Base-by-base conservation (phyloP, 64 coral and sea anemone genomes). In the Anthopleura sola region DNA sequence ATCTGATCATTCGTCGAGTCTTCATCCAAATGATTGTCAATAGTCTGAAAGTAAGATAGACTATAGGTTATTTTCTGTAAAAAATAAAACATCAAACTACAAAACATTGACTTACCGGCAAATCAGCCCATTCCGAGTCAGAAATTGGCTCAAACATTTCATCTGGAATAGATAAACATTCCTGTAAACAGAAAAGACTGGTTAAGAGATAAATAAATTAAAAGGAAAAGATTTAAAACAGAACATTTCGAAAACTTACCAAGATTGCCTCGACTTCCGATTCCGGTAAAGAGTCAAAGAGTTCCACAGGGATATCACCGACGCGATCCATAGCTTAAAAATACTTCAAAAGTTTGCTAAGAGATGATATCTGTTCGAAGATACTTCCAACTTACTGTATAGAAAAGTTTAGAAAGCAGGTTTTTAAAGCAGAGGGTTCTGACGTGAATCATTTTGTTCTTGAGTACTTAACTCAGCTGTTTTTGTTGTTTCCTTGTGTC, bases 381-480 rank as follows among this genome's bases (percentile, higher is more conserved):
- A 28, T 69, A 69, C 64, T 69, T 14, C n/a, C 26, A 31, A n/a
- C 64, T 23, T 26, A 69, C 28, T 69, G 64, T 69, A 69, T 69
- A 44, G 40, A 44, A 44, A 44, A 44, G 40, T 44, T 44, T 44
- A 44, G 40, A 44, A 44, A 44, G 40, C 40, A 8, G 4, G 40
- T 44, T 44, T 44, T 44, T 44, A 44, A 44, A 44, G 40, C 9
- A 44, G n/a, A 69, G n/a, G 8, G 8, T 24, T 33, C 33, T 31
- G 64, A 8, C 64, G 64, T 69, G 7, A 18, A 69, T 69, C 64
- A 2, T 12, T 31, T 28, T 69, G 29, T 69, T 69, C 18, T 23
- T 69, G 23, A 69, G n/a, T 69, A 33, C 64, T 69, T 18, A 69
- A 69, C 20, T 69, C 64, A 69, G 64, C 64, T 69, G 64, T 69